A percentile compares a stretch with the other conserved stretches of the same genome.
These are phyloP conservation scores for Enteromius radiatus DNA, from an alignment of 2,797 vertebrate species.

Conservation along the genomic window DNA sequence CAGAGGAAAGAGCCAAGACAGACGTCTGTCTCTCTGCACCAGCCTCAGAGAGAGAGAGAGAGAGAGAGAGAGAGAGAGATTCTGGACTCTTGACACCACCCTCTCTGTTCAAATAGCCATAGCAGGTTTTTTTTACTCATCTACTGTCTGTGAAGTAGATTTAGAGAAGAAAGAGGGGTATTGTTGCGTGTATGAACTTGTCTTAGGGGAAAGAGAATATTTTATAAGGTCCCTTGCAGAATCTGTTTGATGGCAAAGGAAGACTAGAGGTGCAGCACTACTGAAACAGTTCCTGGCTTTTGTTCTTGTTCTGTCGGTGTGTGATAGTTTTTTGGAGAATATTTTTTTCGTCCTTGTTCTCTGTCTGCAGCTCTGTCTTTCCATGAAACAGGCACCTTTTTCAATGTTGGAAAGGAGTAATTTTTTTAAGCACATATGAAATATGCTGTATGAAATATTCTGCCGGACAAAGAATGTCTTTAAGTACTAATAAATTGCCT, in stretches of 20 bases:
- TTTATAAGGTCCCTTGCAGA: conserved; percentile 50
- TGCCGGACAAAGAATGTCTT: background rate
- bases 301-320: conserved; percentile 31
- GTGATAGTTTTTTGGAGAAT: conserved; percentile 32
- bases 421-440: background rate
- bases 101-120: conserved; percentile 53
- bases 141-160: conserved; percentile 56
- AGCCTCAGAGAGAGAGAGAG: conserved; percentile 21
- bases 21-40: conserved; percentile 59
- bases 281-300: conserved; percentile 42
- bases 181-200: conserved; percentile 59
- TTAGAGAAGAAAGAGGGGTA: conserved; percentile 52
- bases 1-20: conserved; percentile 62
- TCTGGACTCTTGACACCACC: conserved; percentile 59
- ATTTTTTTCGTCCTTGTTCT: conserved; percentile 16
- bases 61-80: conserved; percentile 18
- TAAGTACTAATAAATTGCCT: background rate
- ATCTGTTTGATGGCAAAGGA: conserved; percentile 54
- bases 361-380: conserved; percentile 10
- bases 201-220: conserved; percentile 60
- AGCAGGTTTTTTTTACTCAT: conserved; percentile 51
- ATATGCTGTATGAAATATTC: background rate
- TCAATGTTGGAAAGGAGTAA: background rate
- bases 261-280: conserved; percentile 35
- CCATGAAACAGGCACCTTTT: conserved; percentile 1